Evolutionary conservation across 2,113 vertebrate species (phyloP).

Genomic region (Himantopus leucocephalus): DNA sequence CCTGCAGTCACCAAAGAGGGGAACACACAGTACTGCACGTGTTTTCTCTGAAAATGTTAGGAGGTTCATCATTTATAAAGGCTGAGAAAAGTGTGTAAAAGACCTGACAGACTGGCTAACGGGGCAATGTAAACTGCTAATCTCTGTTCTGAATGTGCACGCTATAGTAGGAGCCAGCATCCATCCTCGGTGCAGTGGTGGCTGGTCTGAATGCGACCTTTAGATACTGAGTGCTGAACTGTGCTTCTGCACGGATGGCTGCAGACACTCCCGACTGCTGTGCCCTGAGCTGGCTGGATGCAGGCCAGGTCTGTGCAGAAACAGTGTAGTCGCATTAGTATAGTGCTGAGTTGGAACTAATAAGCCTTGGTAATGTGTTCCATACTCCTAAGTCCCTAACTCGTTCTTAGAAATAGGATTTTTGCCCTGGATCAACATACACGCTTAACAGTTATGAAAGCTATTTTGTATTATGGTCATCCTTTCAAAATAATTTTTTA

Average conservation of each 20-base stretch:
- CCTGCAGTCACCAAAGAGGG: neutral
- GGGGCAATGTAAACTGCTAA: neutral
- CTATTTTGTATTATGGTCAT: neutral
- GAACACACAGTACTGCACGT: no score
- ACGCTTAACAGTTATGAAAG: neutral
- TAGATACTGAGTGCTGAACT: neutral
- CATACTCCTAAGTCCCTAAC: neutral
- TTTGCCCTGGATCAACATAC: neutral
- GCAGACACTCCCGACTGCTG: neutral
- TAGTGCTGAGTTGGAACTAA: neutral
- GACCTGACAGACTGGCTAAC: neutral
- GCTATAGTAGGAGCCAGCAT: neutral
- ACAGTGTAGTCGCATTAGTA: neutral
- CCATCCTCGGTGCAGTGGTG: neutral
- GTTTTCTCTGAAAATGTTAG: neutral
- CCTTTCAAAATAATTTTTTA: neutral
- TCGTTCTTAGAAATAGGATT: neutral
- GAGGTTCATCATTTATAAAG: neutral
- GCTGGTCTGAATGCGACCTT: neutral
- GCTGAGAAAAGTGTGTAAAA: neutral
- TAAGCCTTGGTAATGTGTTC: neutral
- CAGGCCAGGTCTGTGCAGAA: neutral
- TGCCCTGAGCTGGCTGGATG: neutral
- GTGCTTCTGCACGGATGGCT: neutral
- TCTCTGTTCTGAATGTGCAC: neutral